These are phyloP conservation scores for Streptopelia turtur DNA, from an alignment of 2,797 vertebrate species.

Conservation along the genomic window DNA sequence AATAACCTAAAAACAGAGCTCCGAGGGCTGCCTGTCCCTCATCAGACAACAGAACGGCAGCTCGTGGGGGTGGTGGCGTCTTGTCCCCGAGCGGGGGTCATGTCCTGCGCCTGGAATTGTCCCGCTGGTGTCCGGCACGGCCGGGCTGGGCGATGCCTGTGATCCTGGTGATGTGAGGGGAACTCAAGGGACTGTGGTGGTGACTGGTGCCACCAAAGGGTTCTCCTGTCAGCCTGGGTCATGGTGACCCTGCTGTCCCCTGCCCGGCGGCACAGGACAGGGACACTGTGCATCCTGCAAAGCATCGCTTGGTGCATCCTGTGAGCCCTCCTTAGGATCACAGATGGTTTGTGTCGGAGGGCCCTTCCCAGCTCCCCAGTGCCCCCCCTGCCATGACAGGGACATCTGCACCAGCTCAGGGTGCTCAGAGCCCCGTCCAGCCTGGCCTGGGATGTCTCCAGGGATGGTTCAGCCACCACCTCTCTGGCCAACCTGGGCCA, in stretches of 20 bases:
- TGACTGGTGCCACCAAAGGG: fast-evolving
- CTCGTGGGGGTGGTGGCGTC: background rate
- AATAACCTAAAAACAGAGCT: background rate
- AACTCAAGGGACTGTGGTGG: fast-evolving
- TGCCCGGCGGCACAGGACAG: background rate
- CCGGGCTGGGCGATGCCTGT: background rate
- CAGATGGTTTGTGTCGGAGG: too few species aligned
- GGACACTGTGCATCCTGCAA: fast-evolving
- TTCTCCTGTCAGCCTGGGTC: background rate
- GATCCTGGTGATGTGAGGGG: background rate
- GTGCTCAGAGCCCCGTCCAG: too few species aligned
- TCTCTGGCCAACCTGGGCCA: too few species aligned
- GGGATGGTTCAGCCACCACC: too few species aligned
- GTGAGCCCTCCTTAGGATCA: background rate
- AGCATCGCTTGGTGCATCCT: background rate
- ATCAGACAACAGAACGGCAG: background rate
- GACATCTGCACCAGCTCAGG: too few species aligned
- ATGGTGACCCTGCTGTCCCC: background rate
- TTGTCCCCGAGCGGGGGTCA: fast-evolving
- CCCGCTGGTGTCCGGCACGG: fast-evolving
- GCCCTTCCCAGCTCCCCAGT: too few species aligned
- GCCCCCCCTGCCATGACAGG: too few species aligned
- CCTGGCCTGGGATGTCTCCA: too few species aligned
- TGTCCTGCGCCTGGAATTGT: background rate
- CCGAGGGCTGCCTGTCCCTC: background rate